These are phyloP conservation scores for Petrocephalus zakoni DNA, from an alignment of 2,113 vertebrate species.

Conservation along the genomic window DNA sequence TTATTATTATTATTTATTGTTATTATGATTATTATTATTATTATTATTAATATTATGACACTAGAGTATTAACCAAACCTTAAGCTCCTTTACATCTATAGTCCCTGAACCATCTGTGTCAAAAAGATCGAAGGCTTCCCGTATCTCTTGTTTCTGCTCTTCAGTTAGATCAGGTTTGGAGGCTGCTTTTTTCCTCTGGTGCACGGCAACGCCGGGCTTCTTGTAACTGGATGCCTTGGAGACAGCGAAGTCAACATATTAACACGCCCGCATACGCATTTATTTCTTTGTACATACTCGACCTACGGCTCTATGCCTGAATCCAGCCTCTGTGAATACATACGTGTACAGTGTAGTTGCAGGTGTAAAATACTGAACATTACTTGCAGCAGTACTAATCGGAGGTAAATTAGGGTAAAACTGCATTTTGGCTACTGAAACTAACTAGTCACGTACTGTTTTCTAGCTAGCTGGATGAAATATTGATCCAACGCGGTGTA, in stretches of 20 bases:
- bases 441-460: neutral
- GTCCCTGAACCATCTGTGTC: slow-evolving; percentile 81
- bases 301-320: neutral
- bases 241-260: slow-evolving; percentile 17
- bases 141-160: slow-evolving; percentile 85
- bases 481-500: neutral
- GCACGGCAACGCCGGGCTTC: slow-evolving; percentile 48
- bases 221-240: slow-evolving; percentile 68
- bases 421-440: neutral
- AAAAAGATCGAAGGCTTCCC: slow-evolving; percentile 90
- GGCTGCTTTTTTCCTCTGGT: slow-evolving; percentile 35
- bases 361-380: neutral
- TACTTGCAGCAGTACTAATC: neutral
- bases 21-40: too few relatives aligned
- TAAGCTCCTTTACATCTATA: slow-evolving; percentile 87
- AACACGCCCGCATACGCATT: neutral
- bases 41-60: neutral
- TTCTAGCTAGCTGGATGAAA: neutral
- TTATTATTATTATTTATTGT: too few relatives aligned
- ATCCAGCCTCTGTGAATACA: neutral
- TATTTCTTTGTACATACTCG: neutral
- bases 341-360: neutral
- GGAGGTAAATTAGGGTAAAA: neutral
- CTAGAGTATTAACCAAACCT: slow-evolving; percentile 49
- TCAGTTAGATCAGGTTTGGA: slow-evolving; percentile 76